A percentile compares a stretch with the other conserved stretches of the same genome.
phyloP scores from a whole-genome alignment of 1,140 invertebrate species.

The Elymnias hypermnestra region DNA sequence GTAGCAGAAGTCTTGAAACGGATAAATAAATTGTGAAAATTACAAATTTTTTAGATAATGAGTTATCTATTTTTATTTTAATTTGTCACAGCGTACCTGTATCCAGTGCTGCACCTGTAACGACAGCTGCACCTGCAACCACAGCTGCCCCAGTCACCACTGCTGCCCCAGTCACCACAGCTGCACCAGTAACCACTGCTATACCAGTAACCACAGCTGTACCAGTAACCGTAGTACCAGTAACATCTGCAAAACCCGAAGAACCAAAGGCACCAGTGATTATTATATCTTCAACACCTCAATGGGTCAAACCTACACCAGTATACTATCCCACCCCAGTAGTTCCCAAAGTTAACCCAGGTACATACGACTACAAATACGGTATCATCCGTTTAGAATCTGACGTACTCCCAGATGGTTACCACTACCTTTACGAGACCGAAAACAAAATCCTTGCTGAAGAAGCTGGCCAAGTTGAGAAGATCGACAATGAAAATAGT shows the following conservation, averaged over 20 bases:
- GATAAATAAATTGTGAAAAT: too few relatives aligned
- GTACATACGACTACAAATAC: slow-evolving; percentile 53
- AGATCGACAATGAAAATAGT: slow-evolving; percentile 69
- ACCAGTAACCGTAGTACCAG: slow-evolving; percentile 1
- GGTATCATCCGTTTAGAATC: slow-evolving; percentile 62
- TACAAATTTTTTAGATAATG: too few relatives aligned
- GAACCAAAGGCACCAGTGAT: neutral
- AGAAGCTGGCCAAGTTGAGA: slow-evolving; percentile 74
- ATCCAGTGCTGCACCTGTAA: too few relatives aligned
- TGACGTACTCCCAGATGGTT: slow-evolving; percentile 58
- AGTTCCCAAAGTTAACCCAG: slow-evolving; percentile 43
- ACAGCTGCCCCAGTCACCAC: too few relatives aligned
- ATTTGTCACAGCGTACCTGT: too few relatives aligned
- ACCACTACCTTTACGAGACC: slow-evolving; percentile 79
- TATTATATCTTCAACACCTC: too few relatives aligned
- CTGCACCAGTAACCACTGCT: too few relatives aligned
- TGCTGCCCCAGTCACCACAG: too few relatives aligned
- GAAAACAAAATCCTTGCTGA: slow-evolving; percentile 78
- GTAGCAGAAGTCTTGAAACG: too few relatives aligned
- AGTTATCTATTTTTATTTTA: too few relatives aligned
- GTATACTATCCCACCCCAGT: slow-evolving; percentile 40
- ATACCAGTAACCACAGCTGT: neutral
- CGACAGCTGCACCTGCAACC: too few relatives aligned
- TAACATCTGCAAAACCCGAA: slow-evolving; percentile 6
- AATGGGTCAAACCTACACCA: slow-evolving; percentile 24